Evolutionary conservation across 1,140 invertebrate species (phyloP), one percentile per base, ranked within the genome.

Genomic region (Anastrepha obliqua): DNA sequence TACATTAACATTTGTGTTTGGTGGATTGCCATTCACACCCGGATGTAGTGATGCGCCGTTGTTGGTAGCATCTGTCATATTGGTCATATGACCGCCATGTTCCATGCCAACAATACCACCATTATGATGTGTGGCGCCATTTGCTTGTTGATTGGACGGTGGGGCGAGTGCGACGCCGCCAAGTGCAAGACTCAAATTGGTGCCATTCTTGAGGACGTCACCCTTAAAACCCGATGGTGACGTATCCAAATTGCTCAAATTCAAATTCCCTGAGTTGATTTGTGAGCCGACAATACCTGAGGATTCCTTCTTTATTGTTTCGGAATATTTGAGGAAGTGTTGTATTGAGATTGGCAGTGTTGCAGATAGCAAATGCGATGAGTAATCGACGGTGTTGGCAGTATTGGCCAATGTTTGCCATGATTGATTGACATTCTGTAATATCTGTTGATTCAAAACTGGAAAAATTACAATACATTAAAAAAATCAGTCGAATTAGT

Each of bases 281-380:
- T 89, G 88, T 88, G 88, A 86, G 74, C 88, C 88, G 47, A 89
- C 89, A 88, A 89, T 89, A 86, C 89, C 87, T 88, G 89, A 88
- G 70, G 89, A 93, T 90, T 93, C 93, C 89, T 93, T 93, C 89
- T 93, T 93, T 87, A 93, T 93, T 87, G 92, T 93, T 90, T 93
- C 93, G 88, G 93, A 93, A 89, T 93, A 93, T 89, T 93, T 93
- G 86, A 93, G 92, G 90, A 93, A 93, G 90, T 93, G 93, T 88
- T 93, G 93, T 89, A 93, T 93, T 70, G 93, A 93, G 89, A 93
- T 93, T 91, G 93, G 93, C 92, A 93, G 91, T 92, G 92, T 93
- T 90, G 93, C 92, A 81, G 93, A 93, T 88, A 93, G 90, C 90
- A 93, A 90, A 91, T 93, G 93, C 39, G 93, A 93, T 89, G 93